Conservation (phyloP, 2,888 invertebrate species). For the Nymphalis polychloros region DNA sequence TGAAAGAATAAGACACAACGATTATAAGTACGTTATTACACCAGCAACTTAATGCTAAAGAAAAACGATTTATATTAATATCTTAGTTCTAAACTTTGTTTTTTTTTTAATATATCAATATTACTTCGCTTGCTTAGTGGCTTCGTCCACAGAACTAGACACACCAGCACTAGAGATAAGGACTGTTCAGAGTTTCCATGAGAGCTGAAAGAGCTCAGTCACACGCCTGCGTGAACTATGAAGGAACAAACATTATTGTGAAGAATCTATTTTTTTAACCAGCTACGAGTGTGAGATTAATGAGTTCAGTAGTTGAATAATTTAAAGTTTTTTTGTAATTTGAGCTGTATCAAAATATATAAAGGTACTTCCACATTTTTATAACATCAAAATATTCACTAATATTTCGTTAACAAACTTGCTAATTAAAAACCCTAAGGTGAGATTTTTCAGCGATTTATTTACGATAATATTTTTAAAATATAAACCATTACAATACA, state of each 20-base stretch:
- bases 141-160: slow-evolving; percentile 18
- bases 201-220: slow-evolving; percentile 16
- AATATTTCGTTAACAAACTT: too few relatives aligned
- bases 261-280: background rate
- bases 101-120: background rate
- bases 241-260: background rate
- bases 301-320: background rate
- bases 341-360: too few relatives aligned
- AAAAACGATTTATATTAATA: too few relatives aligned
- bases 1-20: too few relatives aligned
- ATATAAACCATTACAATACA: too few relatives aligned
- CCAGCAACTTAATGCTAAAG: too few relatives aligned
- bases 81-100: background rate
- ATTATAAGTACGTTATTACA: too few relatives aligned
- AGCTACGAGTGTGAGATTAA: background rate
- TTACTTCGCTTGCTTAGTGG: slow-evolving; percentile 13
- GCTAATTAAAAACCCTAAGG: too few relatives aligned
- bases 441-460: too few relatives aligned
- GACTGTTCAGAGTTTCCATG: slow-evolving; percentile 23
- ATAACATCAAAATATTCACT: too few relatives aligned
- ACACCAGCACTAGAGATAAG: slow-evolving; percentile 29
- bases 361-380: too few relatives aligned
- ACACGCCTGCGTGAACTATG: slow-evolving; percentile 8
- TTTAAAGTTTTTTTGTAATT: background rate
- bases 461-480: too few relatives aligned